phyloP scores from a whole-genome alignment of 2,888 invertebrate species.

The Catocala nupta region DNA sequence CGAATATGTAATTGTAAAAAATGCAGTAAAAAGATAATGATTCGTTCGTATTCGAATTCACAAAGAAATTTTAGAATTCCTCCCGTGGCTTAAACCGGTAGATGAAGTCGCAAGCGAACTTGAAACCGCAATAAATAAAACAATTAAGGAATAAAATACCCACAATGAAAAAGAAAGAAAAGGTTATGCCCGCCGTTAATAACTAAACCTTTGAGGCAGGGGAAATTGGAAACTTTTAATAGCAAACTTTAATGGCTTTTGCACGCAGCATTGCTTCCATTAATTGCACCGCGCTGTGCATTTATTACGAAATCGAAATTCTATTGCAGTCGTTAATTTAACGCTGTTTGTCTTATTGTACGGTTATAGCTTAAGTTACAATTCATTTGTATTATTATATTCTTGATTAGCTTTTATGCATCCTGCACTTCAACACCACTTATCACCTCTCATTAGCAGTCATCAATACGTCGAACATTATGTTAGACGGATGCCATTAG shows the following conservation, averaged over 20 bases:
- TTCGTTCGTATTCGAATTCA: constrained; percentile 48
- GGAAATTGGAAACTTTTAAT: constrained; percentile 78
- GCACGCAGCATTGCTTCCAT: constrained; percentile 74
- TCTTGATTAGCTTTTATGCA: constrained; percentile 43
- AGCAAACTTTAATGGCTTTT: constrained; percentile 72
- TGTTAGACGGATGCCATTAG: constrained; percentile 79
- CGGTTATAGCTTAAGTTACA: constrained; percentile 49
- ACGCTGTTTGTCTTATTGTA: constrained; percentile 61
- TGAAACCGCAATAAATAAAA: constrained; percentile 69
- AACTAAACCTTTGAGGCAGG: constrained; percentile 63
- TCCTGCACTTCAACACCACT: constrained; percentile 51
- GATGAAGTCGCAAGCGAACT: constrained; percentile 63
- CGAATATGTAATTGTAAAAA: constrained; percentile 35
- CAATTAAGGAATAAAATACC: constrained; percentile 74
- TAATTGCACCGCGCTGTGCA: constrained; percentile 67
- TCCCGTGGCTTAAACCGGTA: constrained; percentile 44
- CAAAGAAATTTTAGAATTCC: constrained; percentile 57
- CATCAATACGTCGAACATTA: constrained; percentile 80
- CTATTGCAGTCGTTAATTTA: constrained; percentile 59
- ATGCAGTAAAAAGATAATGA: constrained; percentile 49
- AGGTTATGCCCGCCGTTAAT: constrained; percentile 61
- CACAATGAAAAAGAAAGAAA: constrained; percentile 56
- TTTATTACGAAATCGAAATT: constrained; percentile 67
- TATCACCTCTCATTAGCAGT: constrained; percentile 74
- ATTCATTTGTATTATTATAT: constrained; percentile 52